phyloP scores from a whole-genome alignment of 2,113 vertebrate species.

The Semicossyphus pulcher region DNA sequence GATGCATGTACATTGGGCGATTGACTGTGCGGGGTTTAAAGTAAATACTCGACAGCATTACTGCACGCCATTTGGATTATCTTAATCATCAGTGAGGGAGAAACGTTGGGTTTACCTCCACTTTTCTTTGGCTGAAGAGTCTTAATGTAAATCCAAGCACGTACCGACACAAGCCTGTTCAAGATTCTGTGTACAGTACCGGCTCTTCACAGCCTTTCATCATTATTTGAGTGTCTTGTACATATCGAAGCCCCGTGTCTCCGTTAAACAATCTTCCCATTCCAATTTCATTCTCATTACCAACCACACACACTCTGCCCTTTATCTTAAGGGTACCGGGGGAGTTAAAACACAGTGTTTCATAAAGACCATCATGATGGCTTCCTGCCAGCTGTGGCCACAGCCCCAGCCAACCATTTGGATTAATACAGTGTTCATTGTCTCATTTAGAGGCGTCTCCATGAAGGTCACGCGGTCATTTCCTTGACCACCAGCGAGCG shows the following conservation, averaged over 20 bases:
- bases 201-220: conserved; percentile 37
- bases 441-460: conserved; percentile 69
- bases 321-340: conserved; percentile 66
- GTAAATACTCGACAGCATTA: background rate
- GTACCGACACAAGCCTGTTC: background rate
- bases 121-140: background rate
- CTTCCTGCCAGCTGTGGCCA: conserved; percentile 62
- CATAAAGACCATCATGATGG: conserved; percentile 62
- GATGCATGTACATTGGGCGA: background rate
- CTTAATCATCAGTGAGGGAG: conserved; percentile 25
- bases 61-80: background rate
- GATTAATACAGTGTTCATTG: conserved; percentile 75
- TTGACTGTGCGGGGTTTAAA: too few species aligned
- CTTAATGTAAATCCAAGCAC: conserved; percentile 4
- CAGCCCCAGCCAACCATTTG: conserved; percentile 55
- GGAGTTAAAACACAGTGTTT: conserved; percentile 69
- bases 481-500: conserved; percentile 61
- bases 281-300: conserved; percentile 66
- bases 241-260: conserved; percentile 30
- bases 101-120: conserved; percentile 9
- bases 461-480: conserved; percentile 77
- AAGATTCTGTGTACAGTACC: conserved; percentile 26
- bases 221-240: conserved; percentile 33
- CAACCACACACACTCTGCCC: conserved; percentile 53
- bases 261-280: conserved; percentile 64